Evolutionary conservation across 1,140 invertebrate species (phyloP).

Genomic region (Aricia agestis): DNA sequence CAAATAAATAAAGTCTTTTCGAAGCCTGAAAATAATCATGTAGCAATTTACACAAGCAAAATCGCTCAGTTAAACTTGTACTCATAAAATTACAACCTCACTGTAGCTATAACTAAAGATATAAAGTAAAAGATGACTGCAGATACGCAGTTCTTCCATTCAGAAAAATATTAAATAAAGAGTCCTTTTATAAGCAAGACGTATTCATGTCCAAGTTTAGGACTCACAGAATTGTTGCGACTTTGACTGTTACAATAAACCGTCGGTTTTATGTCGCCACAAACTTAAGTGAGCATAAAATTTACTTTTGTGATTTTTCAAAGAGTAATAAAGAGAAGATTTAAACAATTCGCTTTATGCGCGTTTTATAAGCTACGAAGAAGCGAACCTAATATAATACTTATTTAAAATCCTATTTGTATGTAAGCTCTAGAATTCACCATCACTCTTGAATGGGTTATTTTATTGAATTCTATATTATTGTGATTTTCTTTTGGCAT

Average conservation of each 20-base stretch:
- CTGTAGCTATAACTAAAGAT: not conserved
- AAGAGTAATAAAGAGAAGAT: not conserved
- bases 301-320: constrained; percentile 30
- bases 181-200: constrained; percentile 27
- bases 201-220: constrained; percentile 21
- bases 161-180: constrained; percentile 15
- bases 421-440: no score
- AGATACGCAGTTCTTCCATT: not conserved
- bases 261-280: constrained; percentile 39
- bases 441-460: no score
- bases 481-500: no score
- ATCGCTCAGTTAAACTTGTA: not conserved
- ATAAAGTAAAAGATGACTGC: not conserved
- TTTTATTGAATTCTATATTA: no score
- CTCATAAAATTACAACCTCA: not conserved
- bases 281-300: constrained; percentile 34
- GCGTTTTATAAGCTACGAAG: not conserved
- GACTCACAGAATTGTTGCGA: constrained; percentile 33
- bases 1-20: no score
- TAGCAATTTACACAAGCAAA: not conserved
- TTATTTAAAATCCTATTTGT: not conserved
- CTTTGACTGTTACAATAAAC: constrained; percentile 36
- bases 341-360: constrained; percentile 11
- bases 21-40: no score
- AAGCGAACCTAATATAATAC: not conserved